phyloP scores from a whole-genome alignment of 2,113 vertebrate genomes.

The Chaetodon auriga region DNA sequence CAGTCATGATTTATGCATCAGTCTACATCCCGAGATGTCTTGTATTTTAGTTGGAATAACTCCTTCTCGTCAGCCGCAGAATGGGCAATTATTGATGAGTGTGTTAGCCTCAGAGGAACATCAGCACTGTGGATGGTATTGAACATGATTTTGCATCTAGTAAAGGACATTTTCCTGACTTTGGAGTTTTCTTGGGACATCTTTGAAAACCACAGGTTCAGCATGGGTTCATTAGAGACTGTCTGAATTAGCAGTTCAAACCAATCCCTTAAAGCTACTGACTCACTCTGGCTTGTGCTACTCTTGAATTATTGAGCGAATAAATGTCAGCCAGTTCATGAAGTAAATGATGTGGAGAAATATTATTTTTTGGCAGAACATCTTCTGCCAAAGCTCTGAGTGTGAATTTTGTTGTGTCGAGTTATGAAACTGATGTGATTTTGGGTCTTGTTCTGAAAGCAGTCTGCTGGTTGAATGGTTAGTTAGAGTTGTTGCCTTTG shows the following conservation, averaged over 20 bases:
- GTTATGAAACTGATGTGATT: slow-evolving; percentile 18
- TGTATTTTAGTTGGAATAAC: slow-evolving; percentile 63
- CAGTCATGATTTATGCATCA: slow-evolving; percentile 62
- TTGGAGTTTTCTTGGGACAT: slow-evolving; percentile 44
- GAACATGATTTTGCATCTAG: slow-evolving; percentile 30
- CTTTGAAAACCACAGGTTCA: slow-evolving; percentile 41
- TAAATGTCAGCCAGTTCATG: slow-evolving; percentile 47
- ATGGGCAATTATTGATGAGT: slow-evolving; percentile 72
- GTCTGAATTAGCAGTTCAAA: slow-evolving; percentile 55
- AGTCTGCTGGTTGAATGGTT: not conserved
- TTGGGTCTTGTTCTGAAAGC: slow-evolving; percentile 10
- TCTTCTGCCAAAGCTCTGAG: slow-evolving; percentile 36
- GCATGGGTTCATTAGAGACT: slow-evolving; percentile 42
- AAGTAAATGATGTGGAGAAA: slow-evolving; percentile 38
- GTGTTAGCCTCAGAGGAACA: slow-evolving; percentile 41
- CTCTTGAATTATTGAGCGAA: slow-evolving; percentile 60
- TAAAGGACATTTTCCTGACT: slow-evolving; percentile 7
- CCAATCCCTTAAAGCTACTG: slow-evolving; percentile 40
- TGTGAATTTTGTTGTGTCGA: slow-evolving; percentile 19
- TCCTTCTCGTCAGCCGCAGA: slow-evolving; percentile 15
- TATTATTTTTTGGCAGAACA: slow-evolving; percentile 14
- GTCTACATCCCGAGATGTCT: slow-evolving; percentile 32
- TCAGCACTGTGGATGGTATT: slow-evolving; percentile 14
- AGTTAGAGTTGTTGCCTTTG: slow-evolving; percentile 29
- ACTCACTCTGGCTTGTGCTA: slow-evolving; percentile 29